Evolutionary conservation across 1,140 invertebrate species (phyloP).

Genomic region (Cryptotermes secundus): DNA sequence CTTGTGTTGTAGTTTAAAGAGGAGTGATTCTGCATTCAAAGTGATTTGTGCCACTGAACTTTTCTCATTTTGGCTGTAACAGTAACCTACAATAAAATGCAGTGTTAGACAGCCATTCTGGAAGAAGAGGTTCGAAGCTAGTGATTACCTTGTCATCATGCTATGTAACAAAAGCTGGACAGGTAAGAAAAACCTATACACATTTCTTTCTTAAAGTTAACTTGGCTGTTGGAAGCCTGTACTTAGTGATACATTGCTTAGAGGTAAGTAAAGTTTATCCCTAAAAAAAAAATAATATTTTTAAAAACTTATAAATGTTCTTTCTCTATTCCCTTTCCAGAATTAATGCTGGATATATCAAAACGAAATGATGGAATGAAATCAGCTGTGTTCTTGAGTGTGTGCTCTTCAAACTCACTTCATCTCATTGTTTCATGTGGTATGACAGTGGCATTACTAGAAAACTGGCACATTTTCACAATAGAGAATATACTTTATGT

Average conservation of each 20-base stretch:
- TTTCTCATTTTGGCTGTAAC: not conserved
- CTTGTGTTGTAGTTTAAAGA: not conserved
- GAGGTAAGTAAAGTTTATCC: not conserved
- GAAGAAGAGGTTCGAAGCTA: not conserved
- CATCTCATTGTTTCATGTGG: not conserved
- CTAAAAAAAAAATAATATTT: not conserved
- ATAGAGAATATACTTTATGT: not conserved
- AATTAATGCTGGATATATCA: not conserved
- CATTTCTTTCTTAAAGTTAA: not conserved
- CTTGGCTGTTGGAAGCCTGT: not conserved
- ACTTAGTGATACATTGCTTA: not conserved
- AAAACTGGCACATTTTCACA: not conserved
- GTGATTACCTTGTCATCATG: not conserved
- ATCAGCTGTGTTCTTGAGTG: not conserved
- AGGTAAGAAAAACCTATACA: not conserved
- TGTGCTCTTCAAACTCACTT: not conserved
- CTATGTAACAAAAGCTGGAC: not conserved
- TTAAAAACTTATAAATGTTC: conserved; percentile 1
- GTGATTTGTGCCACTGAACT: not conserved
- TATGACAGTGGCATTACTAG: not conserved
- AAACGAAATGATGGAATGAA: not conserved
- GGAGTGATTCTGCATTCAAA: not conserved
- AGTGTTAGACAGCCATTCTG: not conserved
- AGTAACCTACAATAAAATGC: not conserved
- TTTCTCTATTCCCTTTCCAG: not conserved